Evolutionary conservation across 2,113 vertebrate genomes (phyloP), one percentile per base, ranked within the genome.

Genomic region (Heterotilapia buettikoferi): DNA sequence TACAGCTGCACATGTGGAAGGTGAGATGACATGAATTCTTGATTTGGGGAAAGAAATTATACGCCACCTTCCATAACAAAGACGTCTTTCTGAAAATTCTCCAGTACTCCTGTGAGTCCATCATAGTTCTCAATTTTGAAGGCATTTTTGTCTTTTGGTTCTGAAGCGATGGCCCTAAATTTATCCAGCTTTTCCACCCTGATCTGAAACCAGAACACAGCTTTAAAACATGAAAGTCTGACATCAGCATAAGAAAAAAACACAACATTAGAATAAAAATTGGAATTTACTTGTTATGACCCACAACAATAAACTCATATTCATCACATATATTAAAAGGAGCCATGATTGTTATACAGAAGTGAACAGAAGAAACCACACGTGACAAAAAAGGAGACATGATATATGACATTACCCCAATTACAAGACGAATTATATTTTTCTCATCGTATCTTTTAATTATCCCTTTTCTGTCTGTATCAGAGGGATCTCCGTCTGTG

Each of bases 1-100:
- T 36, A 54, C 13, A 45, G 10, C 12, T 54, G 16, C 19, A 18
- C 19, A 52, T 3, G 19, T 45, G 19, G 6, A 29, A 83, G 21
- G 84, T 24, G 33, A 3, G 21, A 86, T 24, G 33, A 3, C 59
- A n/a, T 19, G 3, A 0, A 11, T 2, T 7, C 6, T 36, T 63
- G 33, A 33, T 36, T 36, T 36, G 2, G 2, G 1, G 2, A 36
- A 38, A 26, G 24, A 53, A 16, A 9, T 63, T 36, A 19, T 0
- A 31, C 18, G 1, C 86, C 50, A 98, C 97, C 97, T 96, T 98
- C 97, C 3, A 97, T 93, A 16, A 1, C 92, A 76, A 96, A 98
- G 76, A 97, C 97, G 85, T 92, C 96, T 6, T 83, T 96, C 38
- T 98, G 96, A 24, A 98, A 92, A 1, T 95, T 95, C n/a, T 89